Evolutionary conservation across 2,113 vertebrate species (phyloP), one percentile per base, ranked within the genome.

Genomic region (Nyctereutes procyonoides): DNA sequence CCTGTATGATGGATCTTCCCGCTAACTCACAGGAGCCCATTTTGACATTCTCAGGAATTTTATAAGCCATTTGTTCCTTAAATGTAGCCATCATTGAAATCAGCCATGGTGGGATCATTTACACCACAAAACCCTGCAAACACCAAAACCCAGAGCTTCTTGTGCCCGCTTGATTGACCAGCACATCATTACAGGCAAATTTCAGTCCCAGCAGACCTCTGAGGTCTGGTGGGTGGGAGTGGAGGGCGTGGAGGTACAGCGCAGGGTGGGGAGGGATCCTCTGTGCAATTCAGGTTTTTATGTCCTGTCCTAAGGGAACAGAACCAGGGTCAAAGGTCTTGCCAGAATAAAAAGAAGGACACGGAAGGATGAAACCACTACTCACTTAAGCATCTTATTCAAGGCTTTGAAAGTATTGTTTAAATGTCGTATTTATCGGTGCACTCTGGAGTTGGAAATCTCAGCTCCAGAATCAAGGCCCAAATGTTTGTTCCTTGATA

Each of bases 381-480:
- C 69, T 83, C 69, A 92, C 80, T 90, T 90, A 97, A 95, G 92
- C 84, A 96, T 94, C 88, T 95, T 96, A 81, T 81, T 73, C 93
- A 58, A 95, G 58, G 26, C 43, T 96, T 97, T 93, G 79, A 83
- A 87, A 55, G 51, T 71, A 80, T 76, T 74, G 26, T 51, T 93
- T 87, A 83, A 97, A 87, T 92, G 67, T 51, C 43, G 76, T 93
- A 89, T 76, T 97, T 96, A 95, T 93, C 74, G 69, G 67, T 93
- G 19, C 48, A 87, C 93, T 71, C 89, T 96, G 83, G 67, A 93
- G 87, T 22, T 96, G 93, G 97, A 97, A 96, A 77, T 97, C 87
- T 89, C 38, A 93, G 73, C 56, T 83, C 62, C 69, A 73, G 89
- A 96, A 96, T 0, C 43, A 43, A 43, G 3, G 22, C 69, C 53